Evolutionary conservation across 2,113 vertebrate species (phyloP).

Genomic region (Syrmaticus mikado): DNA sequence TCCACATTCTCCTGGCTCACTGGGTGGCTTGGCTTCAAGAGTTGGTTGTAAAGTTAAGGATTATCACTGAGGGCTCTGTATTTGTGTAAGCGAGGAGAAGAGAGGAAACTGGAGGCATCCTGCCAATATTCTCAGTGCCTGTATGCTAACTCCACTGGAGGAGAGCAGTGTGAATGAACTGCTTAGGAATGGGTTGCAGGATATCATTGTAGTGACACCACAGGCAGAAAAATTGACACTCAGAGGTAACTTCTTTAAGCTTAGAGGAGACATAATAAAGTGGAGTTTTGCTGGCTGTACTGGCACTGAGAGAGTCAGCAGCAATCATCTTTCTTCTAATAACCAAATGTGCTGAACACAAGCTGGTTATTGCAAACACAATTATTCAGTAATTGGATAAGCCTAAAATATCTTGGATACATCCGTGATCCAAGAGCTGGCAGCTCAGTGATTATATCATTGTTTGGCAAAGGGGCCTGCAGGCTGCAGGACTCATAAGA

Average conservation of each 20-base stretch:
- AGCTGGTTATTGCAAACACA: slow-evolving; percentile 71
- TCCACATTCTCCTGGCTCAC: background rate
- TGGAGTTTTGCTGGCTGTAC: background rate
- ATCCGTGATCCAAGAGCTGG: slow-evolving; percentile 70
- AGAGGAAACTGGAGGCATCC: background rate
- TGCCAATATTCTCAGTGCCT: slow-evolving; percentile 21
- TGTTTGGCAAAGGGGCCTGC: slow-evolving; percentile 68
- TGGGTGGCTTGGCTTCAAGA: slow-evolving; percentile 4
- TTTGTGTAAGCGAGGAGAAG: background rate
- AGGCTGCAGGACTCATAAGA: slow-evolving; percentile 70
- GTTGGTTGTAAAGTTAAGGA: background rate
- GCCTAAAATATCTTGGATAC: slow-evolving; percentile 75
- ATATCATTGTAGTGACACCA: background rate
- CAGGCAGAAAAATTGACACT: background rate
- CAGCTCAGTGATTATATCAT: slow-evolving; percentile 76
- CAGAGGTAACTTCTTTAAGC: background rate
- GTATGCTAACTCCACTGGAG: background rate
- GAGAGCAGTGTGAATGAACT: background rate
- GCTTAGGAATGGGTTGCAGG: background rate
- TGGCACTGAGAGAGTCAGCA: slow-evolving; percentile 37
- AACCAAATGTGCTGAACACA: slow-evolving; percentile 62
- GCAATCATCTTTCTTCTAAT: slow-evolving; percentile 65
- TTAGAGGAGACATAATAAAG: background rate
- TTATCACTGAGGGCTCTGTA: background rate
- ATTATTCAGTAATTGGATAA: slow-evolving; percentile 77